These are phyloP conservation scores for Phymastichus coffea DNA, from an alignment of 1,140 invertebrate species.

Conservation along the genomic window DNA sequence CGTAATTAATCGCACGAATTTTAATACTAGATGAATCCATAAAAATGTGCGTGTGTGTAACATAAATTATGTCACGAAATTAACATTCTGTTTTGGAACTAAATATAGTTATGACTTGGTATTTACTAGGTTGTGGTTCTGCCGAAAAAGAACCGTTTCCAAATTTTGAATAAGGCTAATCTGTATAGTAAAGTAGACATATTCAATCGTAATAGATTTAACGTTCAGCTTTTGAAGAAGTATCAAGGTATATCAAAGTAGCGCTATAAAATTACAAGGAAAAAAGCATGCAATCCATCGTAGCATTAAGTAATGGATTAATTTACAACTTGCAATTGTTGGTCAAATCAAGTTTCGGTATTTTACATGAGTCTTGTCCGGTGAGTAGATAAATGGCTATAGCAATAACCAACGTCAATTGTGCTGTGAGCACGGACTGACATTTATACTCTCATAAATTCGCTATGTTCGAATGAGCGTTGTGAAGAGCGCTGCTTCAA, in stretches of 20 bases:
- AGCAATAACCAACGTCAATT: conserved; percentile 12
- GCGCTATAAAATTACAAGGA: background rate
- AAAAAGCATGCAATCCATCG: background rate
- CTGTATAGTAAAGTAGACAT: no score
- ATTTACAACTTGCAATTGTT: background rate
- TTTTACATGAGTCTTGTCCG: background rate
- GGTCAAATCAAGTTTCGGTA: conserved; percentile 5
- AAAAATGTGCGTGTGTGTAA: no score
- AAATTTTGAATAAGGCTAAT: no score
- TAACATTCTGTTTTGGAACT: no score
- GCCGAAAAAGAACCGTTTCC: no score
- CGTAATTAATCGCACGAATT: no score
- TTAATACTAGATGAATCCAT: no score
- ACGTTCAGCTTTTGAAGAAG: no score
- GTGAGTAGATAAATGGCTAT: background rate
- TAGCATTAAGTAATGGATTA: background rate
- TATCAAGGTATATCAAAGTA: background rate
- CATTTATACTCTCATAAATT: conserved; percentile 11
- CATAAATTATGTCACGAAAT: no score
- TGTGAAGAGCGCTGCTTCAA: conserved; percentile 11
- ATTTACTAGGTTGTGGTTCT: no score
- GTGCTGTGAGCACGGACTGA: background rate
- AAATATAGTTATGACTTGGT: no score
- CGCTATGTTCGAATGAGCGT: background rate
- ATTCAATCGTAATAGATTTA: no score